Evolutionary conservation across 2,113 vertebrate species (phyloP).

Genomic region (Glaucidium brasilianum): DNA sequence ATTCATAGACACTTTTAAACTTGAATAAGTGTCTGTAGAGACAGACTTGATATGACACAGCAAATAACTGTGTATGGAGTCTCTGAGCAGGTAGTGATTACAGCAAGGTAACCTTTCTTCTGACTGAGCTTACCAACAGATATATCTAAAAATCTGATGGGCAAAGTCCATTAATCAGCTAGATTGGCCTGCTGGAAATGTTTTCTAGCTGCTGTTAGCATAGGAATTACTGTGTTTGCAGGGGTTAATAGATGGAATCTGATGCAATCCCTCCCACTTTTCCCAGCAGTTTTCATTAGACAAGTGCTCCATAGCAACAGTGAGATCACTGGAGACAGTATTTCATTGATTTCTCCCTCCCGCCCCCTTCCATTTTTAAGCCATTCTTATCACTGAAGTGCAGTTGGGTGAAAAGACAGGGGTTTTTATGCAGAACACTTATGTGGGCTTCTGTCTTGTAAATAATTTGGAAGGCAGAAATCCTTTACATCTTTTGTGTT

Average conservation of each 20-base stretch:
- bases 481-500: conserved; percentile 60
- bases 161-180: not conserved
- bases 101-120: not conserved
- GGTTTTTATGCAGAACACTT: conserved; percentile 57
- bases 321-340: conserved; percentile 79
- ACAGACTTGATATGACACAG: conserved; percentile 45
- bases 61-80: not conserved
- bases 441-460: conserved; percentile 63
- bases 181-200: not conserved
- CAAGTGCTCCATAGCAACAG: conserved; percentile 82
- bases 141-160: not conserved
- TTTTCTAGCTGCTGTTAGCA: conserved; percentile 22
- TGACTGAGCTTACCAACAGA: not conserved
- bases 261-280: conserved; percentile 80
- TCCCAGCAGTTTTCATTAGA: conserved; percentile 75
- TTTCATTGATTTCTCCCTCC: conserved; percentile 78
- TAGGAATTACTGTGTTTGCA: conserved; percentile 29
- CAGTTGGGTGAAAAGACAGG: conserved; percentile 72
- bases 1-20: not conserved
- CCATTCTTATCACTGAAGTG: conserved; percentile 73
- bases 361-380: conserved; percentile 71
- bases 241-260: conserved; percentile 76
- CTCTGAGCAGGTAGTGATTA: not conserved
- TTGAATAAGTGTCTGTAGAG: not conserved
- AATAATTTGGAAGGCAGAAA: conserved; percentile 71